Evolutionary conservation across 2,888 invertebrate genomes (phyloP), one percentile per base, ranked within the genome.

Genomic region (Sepioteuthis lessoniana): DNA sequence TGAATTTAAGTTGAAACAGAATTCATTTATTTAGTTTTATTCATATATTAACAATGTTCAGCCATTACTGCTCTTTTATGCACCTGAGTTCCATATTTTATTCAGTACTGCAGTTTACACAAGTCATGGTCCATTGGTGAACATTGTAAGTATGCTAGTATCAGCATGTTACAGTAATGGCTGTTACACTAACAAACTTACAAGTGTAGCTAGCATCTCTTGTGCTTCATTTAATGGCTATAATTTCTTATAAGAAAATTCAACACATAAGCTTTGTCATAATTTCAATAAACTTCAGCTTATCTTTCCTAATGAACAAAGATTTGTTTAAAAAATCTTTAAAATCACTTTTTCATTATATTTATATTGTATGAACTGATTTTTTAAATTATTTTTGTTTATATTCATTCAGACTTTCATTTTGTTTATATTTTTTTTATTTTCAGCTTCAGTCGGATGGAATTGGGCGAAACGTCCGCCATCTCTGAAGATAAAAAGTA

Each of bases 401-500:
- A n/a, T 76, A 60, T 60, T 60, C 60, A 31, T 60, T 60, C 31
- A 60, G 60, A 5, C 76, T 76, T 76, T n/a, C 13, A 35, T 76
- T 55, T 76, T n/a, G 16, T 35, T 35, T 76, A 1, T 90, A 35
- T 0, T 91, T 25, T 25, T 46, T 91, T 10, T 91, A 21, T 91
- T 91, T 91, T 28, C 46, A 91, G 91, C 28, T 91, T 91, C 91
- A 91, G 91, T 46, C 38, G 91, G 46, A 91, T 91, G 91, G 91
- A 91, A 91, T 25, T 91, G 38, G 91, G 91, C 31, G 91, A 91
- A 37, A 91, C 91, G 37, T 91, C 91, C 16, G 91, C 91, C 91
- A 91, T 91, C 91, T 91, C 91, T 91, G 94, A 90, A 31, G 93
- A 60, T 46, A 76, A 93, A 42, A 94, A 94, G 16, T 94, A 94